These are phyloP conservation scores for Lepidurus couesii DNA, from an alignment of 1,140 invertebrate genomes.

Conservation along the genomic window DNA sequence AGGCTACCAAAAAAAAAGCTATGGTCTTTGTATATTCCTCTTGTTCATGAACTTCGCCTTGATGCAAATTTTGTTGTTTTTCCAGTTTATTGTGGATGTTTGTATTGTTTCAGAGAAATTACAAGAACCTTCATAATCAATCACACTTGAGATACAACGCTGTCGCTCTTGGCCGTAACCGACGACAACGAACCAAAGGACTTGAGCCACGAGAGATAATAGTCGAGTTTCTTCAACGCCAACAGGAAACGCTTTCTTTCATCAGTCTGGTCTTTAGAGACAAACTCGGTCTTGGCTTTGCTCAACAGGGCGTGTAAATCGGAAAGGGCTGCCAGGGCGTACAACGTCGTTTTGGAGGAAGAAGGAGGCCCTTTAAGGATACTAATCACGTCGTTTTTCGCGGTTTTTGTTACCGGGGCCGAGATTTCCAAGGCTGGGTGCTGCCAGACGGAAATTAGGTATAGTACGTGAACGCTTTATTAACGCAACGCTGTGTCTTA, in stretches of 20 bases:
- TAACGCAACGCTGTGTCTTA: not conserved
- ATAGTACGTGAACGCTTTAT: not conserved
- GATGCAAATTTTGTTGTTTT: conserved; percentile 22
- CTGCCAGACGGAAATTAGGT: conserved; percentile 17
- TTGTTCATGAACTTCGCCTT: conserved; percentile 22
- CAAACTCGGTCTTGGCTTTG: not conserved
- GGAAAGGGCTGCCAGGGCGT: conserved; percentile 26
- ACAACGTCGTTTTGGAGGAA: not conserved
- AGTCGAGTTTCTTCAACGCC: conserved; percentile 23
- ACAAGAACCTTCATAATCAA: conserved; percentile 20
- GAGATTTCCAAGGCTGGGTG: conserved; percentile 5
- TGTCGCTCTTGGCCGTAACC: no score
- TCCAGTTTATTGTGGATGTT: conserved; percentile 20
- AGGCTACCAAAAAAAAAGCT: conserved; percentile 18
- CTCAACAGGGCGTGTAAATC: not conserved
- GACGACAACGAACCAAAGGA: not conserved
- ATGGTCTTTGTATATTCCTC: conserved; percentile 22
- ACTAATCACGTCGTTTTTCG: conserved; percentile 1
- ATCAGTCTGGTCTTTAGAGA: not conserved
- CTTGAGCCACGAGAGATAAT: conserved; percentile 16
- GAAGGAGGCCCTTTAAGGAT: conserved; percentile 28
- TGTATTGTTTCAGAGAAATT: conserved; percentile 21
- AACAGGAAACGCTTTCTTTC: not conserved
- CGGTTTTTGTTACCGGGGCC: conserved; percentile 3
- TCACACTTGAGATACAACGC: not conserved